Evolutionary conservation across 2,888 invertebrate genomes (phyloP), one percentile per base, ranked within the genome.

Genomic region (Athalia cordata): DNA sequence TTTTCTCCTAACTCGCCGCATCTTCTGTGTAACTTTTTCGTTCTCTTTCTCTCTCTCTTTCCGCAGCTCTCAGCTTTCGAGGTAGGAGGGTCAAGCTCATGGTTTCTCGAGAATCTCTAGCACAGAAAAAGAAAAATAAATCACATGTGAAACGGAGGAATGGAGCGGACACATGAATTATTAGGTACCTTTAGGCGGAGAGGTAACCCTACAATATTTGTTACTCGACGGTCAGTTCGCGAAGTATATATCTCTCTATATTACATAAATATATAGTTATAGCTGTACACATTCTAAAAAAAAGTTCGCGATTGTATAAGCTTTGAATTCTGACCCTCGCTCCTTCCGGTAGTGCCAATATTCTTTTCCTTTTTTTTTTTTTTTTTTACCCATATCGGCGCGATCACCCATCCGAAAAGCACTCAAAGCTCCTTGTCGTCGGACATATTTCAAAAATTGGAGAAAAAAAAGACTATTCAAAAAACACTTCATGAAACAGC

Each of bases 91-190:
- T 72, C 57, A 47, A 57, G 57, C 45, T 59, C 50, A 43, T 59
- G 57, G 59, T 57, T 72, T 72, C 3, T n/a, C 8, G 43, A 57
- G 13, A 57, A 47, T 62, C 57, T 74, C 50, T 47, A 65, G 47
- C 11, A 45, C n/a, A 9, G 68, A 47, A 49, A 15, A 43, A 49
- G 59, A 49, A 77, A 5, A 47, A 77, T 77, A 77, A 67, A 77
- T 77, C 77, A 77, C 57, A 15, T 43, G 57, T 59, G 65, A 77
- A 61, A 77, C 29, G 57, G 66, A 45, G 59, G 57, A 66, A 61
- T 67, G 77, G 77, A 66, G 66, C 57, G 45, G 66, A 66, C 66
- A 67, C 77, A 59, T 77, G 77, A 77, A 77, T 67, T 77, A 77
- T 77, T 77, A 57, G 52, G 47, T 57, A 77, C 66, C 55, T 47